Base-by-base conservation (phyloP, 2,888 invertebrate species). In the Acronicta psi region DNA sequence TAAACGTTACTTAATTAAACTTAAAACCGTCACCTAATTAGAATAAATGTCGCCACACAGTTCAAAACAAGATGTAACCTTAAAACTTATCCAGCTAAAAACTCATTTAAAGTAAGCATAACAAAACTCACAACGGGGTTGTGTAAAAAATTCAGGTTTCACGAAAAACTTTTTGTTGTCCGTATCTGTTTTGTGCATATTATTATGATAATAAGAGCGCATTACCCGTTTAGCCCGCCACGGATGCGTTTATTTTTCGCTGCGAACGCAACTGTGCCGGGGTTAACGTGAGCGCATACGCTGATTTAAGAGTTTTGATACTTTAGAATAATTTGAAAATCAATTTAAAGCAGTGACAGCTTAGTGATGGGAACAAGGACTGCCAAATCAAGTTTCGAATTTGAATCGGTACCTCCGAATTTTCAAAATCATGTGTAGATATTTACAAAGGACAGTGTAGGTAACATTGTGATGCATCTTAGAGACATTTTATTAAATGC, bases 161-260 rank as follows among this genome's bases (percentile, higher is more conserved):
- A 70, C 64, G 59, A 64, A 70, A 78, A 80, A 65, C 73, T 75
- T 83, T 82, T 81, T 81, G 82, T 78, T 20, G 77, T 77, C 75
- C 79, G 77, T 79, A 76, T 79, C 75, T 83, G 82, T 82, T 83
- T 85, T 77, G 79, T 83, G 85, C 84, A 85, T 85, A 85, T 90
- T 90, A 89, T 91, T 90, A 89, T 90, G 84, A 88, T 90, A 90
- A 91, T 90, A 89, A 86, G 87, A 82, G 86, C 73, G 85, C 87
- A 90, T 90, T 90, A 88, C 88, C 84, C 87, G 86, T 89, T 89
- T 90, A 89, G 85, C 81, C 77, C 75, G 82, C 83, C 71, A 83
- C 84, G 85, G 88, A 88, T 89, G 87, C 86, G 83, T 86, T 86
- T 87, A 88, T 89, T 90, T 90, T 88, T 86, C 85, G 75, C 83